Evolutionary conservation across 2,797 vertebrate species (phyloP).

Genomic region (Diplodus puntazzo): DNA sequence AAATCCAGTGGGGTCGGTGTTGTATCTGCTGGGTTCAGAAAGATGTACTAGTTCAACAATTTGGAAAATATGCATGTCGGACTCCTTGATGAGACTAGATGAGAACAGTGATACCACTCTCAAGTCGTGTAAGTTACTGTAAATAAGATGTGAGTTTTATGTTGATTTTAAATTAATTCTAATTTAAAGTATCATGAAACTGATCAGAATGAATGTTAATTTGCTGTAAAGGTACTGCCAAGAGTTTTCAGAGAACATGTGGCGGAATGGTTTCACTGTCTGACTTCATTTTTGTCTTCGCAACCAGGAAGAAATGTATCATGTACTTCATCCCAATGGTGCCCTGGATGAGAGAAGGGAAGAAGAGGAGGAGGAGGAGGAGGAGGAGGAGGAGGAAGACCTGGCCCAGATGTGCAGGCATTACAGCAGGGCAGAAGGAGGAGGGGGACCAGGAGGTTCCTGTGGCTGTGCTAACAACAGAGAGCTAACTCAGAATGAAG

Average conservation of each 20-base stretch:
- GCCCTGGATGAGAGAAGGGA: constrained; percentile 72
- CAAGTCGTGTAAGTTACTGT: too few relatives aligned
- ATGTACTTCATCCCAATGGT: background rate
- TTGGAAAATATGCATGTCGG: too few relatives aligned
- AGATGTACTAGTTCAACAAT: too few relatives aligned
- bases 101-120: too few relatives aligned
- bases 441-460: background rate
- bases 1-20: background rate
- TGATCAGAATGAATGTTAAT: too few relatives aligned
- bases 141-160: too few relatives aligned
- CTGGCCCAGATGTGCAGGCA: constrained; percentile 36
- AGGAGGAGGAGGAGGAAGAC: constrained; percentile 54
- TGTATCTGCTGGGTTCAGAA: background rate
- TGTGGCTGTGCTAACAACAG: background rate
- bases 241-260: background rate
- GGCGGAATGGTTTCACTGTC: background rate
- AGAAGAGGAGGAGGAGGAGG: background rate
- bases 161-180: too few relatives aligned
- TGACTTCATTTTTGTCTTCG: constrained; percentile 47
- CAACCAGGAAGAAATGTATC: constrained; percentile 58
- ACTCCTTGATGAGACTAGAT: too few relatives aligned
- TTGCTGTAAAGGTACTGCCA: background rate
- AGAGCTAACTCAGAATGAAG: constrained; percentile 44
- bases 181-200: too few relatives aligned
- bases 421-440: constrained; percentile 5